phyloP scores from a whole-genome alignment of 2,888 invertebrate genomes.

The Aspidiotus destructor region DNA sequence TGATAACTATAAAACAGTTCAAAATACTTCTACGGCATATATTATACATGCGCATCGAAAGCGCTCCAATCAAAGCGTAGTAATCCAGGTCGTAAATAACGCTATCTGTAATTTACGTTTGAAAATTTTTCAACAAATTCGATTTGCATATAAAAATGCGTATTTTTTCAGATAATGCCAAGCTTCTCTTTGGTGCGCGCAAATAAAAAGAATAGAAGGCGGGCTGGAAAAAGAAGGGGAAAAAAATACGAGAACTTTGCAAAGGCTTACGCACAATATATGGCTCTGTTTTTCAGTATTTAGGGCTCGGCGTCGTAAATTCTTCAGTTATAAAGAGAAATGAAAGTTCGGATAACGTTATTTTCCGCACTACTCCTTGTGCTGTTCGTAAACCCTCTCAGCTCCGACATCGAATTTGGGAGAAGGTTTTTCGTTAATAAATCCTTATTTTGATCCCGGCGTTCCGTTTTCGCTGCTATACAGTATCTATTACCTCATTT shows the following conservation, averaged over 20 bases:
- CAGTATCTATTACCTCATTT: conserved; percentile 30
- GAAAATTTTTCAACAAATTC: conserved; percentile 1
- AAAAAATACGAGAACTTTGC: background rate
- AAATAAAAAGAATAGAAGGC: too few relatives aligned
- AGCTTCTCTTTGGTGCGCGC: too few relatives aligned
- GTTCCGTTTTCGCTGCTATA: background rate
- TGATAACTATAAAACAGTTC: too few relatives aligned
- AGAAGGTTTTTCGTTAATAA: conserved; percentile 20
- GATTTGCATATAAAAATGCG: conserved; percentile 4
- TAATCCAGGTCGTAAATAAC: background rate
- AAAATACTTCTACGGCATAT: too few relatives aligned
- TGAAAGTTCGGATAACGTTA: conserved; percentile 23
- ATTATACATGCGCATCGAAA: too few relatives aligned
- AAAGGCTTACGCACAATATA: background rate
- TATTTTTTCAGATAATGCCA: background rate
- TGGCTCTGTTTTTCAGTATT: conserved; percentile 1
- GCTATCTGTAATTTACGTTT: background rate
- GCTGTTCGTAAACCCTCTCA: background rate
- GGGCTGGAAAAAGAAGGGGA: too few relatives aligned
- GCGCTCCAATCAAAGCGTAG: background rate
- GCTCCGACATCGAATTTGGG: conserved; percentile 6
- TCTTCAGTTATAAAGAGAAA: conserved; percentile 27
- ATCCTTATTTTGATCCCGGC: conserved; percentile 30
- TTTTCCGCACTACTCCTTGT: background rate
- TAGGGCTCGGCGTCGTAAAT: conserved; percentile 16